Conservation (phyloP, 2,113 vertebrate genomes). For the Mesembrinibis cayennensis region DNA sequence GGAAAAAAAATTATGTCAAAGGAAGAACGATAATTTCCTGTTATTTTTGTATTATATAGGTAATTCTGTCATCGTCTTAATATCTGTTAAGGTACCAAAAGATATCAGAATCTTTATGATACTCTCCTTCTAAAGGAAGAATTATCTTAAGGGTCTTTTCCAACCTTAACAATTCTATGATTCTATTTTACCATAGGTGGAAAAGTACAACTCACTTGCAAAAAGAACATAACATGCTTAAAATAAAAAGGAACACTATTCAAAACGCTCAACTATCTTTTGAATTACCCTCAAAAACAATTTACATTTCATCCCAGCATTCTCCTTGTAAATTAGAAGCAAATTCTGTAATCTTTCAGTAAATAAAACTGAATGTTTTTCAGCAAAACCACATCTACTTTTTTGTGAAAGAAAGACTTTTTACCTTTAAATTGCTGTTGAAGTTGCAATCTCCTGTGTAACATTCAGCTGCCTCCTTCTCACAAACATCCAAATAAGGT, state of each 20-base stretch:
- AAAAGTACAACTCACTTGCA: not conserved
- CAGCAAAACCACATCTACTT: not conserved
- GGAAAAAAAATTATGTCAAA: not conserved
- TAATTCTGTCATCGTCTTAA: not conserved
- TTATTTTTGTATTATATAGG: not conserved
- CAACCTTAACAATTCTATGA: too few species aligned
- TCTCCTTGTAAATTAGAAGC: not conserved
- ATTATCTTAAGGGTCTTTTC: too few species aligned
- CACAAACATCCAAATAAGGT: not conserved
- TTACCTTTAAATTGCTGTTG: not conserved
- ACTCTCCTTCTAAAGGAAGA: not conserved
- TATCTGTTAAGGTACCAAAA: not conserved
- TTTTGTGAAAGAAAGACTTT: not conserved
- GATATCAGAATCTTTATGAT: not conserved
- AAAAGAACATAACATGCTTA: not conserved
- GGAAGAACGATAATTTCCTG: not conserved
- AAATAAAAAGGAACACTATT: not conserved
- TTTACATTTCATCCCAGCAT: not conserved
- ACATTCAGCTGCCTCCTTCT: not conserved
- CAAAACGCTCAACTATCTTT: not conserved
- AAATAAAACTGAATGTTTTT: constrained; percentile 3
- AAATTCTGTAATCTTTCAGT: not conserved
- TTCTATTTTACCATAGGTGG: not conserved
- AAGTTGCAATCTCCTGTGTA: not conserved
- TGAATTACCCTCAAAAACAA: not conserved